Evolutionary conservation across 2,113 vertebrate genomes (phyloP).

Genomic region (Amphiprion ocellaris): DNA sequence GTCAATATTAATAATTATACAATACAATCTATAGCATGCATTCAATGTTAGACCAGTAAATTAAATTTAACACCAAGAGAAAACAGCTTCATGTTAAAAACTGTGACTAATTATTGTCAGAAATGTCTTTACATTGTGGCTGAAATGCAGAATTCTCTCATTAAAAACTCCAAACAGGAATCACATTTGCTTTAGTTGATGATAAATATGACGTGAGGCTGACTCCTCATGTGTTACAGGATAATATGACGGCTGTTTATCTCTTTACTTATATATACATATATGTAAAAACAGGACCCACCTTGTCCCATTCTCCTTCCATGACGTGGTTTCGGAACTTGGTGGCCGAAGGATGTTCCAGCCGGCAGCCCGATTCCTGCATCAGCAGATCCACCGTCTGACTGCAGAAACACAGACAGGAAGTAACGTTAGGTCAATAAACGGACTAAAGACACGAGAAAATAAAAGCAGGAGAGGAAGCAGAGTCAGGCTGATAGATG

Average conservation of each 20-base stretch:
- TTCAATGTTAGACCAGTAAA: too few species aligned
- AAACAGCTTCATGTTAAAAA: too few species aligned
- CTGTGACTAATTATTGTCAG: too few species aligned
- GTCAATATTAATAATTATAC: too few species aligned
- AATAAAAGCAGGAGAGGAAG: background rate
- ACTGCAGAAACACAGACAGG: slow-evolving; percentile 84
- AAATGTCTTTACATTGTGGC: too few species aligned
- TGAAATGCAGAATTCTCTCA: too few species aligned
- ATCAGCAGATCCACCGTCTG: slow-evolving; percentile 99
- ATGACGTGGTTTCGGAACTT: slow-evolving; percentile 99
- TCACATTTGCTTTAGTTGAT: background rate
- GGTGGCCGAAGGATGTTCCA: slow-evolving; percentile 98
- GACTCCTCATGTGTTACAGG: too few species aligned
- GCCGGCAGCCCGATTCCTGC: slow-evolving; percentile 99
- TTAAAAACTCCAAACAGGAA: background rate
- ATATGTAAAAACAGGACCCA: slow-evolving; percentile 74
- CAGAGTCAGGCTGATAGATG: too few species aligned
- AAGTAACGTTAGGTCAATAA: slow-evolving; percentile 35
- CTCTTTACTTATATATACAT: background rate
- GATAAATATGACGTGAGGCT: too few species aligned
- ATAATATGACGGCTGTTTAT: background rate
- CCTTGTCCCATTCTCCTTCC: slow-evolving; percentile 99
- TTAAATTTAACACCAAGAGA: too few species aligned
- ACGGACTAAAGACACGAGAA: slow-evolving; percentile 13
- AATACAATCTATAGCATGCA: too few species aligned